Conservation (phyloP, 2,113 vertebrate genomes). For the Psephotus haematonotus region DNA sequence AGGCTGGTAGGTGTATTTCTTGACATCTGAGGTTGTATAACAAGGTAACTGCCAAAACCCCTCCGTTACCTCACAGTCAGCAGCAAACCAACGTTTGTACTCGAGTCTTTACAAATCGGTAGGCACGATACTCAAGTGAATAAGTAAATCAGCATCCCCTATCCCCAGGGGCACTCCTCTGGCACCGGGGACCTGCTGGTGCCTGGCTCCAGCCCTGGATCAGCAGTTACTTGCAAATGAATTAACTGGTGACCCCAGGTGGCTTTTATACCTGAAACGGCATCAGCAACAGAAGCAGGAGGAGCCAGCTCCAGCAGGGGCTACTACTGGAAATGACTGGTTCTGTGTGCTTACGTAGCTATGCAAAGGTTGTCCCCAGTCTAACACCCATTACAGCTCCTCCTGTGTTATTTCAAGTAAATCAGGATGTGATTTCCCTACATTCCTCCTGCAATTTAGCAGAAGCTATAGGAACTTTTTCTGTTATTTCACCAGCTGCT, state of each 20-base stretch:
- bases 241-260: not conserved
- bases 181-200: fast-evolving
- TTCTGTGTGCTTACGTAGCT: fast-evolving
- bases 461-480: not conserved
- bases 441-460: not conserved
- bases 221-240: not conserved
- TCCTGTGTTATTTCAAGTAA: not conserved
- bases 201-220: not conserved
- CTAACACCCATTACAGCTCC: not conserved
- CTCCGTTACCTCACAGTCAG: not conserved
- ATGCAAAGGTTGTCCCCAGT: fast-evolving
- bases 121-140: not conserved
- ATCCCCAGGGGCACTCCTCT: fast-evolving
- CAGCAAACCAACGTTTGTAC: fast-evolving
- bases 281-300: not conserved
- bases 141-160: not conserved
- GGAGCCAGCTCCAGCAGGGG: not conserved
- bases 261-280: not conserved
- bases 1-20: not conserved
- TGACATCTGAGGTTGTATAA: not conserved
- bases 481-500: not conserved
- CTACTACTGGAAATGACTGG: not conserved
- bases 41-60: not conserved
- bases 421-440: not conserved
- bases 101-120: not conserved